These are phyloP conservation scores for Phoeniculus purpureus DNA, from an alignment of 2,797 vertebrate genomes.

Conservation along the genomic window DNA sequence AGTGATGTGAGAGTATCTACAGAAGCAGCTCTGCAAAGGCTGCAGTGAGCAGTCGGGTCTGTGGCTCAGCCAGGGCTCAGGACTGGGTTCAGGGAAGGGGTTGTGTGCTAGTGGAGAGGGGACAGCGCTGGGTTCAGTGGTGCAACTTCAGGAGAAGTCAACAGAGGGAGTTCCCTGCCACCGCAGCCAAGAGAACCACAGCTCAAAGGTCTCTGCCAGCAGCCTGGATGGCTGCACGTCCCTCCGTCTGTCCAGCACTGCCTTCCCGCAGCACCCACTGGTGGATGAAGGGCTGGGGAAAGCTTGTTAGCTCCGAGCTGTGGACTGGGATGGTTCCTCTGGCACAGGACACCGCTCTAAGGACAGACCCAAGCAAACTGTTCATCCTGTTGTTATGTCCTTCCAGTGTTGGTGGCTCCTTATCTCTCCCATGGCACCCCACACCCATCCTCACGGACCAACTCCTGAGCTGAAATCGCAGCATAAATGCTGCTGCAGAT, in stretches of 20 bases:
- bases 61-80: background rate
- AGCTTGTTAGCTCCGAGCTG: background rate
- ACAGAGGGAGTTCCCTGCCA: conserved; percentile 53
- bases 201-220: background rate
- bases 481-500: fast-evolving
- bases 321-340: fast-evolving
- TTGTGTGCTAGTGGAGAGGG: background rate
- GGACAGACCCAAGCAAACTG: background rate
- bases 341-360: fast-evolving
- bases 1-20: conserved; percentile 26
- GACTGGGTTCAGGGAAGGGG: background rate
- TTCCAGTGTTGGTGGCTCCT: background rate
- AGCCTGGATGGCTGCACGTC: fast-evolving
- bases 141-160: conserved; percentile 56
- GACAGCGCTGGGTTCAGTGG: background rate
- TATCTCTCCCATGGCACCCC: background rate
- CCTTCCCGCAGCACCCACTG: background rate
- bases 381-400: fast-evolving
- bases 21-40: conserved; percentile 15
- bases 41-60: conserved; percentile 1
- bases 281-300: background rate
- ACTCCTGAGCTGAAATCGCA: fast-evolving
- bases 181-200: background rate
- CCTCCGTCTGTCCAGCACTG: background rate
- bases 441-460: fast-evolving